Evolutionary conservation across 2,797 vertebrate species (phyloP).

Genomic region (Etheostoma nigrum): DNA sequence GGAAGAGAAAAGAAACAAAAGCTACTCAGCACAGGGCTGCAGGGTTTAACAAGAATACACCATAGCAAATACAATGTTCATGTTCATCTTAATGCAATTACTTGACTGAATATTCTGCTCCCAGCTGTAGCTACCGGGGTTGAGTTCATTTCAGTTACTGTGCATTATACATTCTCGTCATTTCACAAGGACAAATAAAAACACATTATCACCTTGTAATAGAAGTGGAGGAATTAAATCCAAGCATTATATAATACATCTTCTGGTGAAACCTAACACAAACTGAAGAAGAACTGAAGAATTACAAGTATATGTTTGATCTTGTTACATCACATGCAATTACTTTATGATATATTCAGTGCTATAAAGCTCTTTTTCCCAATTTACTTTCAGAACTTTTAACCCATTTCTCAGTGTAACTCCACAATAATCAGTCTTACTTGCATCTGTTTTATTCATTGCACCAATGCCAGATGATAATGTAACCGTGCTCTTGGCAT

Average conservation of each 20-base stretch:
- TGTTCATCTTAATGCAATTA: slow-evolving; percentile 65
- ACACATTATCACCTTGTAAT: slow-evolving; percentile 9
- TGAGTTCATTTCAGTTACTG: slow-evolving; percentile 55
- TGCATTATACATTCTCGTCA: slow-evolving; percentile 30
- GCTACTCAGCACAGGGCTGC: slow-evolving; percentile 36
- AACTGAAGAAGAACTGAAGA: not conserved
- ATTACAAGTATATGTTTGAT: not conserved
- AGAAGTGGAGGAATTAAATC: slow-evolving; percentile 16
- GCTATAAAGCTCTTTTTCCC: not conserved
- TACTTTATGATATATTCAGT: not conserved
- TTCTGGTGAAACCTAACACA: slow-evolving; percentile 4
- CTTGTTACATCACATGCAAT: not conserved
- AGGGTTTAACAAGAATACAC: slow-evolving; percentile 44
- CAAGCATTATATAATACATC: not conserved
- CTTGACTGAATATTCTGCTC: slow-evolving; percentile 44
- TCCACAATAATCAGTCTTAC: not conserved
- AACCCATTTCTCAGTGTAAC: slow-evolving; percentile 16
- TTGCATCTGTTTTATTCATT: slow-evolving; percentile 16
- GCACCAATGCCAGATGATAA: slow-evolving; percentile 27
- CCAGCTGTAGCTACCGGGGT: slow-evolving; percentile 37
- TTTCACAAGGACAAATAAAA: slow-evolving; percentile 31
- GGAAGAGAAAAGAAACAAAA: slow-evolving; percentile 53
- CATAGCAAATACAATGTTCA: slow-evolving; percentile 53
- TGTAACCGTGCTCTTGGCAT: slow-evolving; percentile 7
- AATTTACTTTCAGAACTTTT: slow-evolving; percentile 1